These are phyloP conservation scores for Drosophila micromelanica DNA, from an alignment of 1,140 invertebrate genomes.

Conservation along the genomic window DNA sequence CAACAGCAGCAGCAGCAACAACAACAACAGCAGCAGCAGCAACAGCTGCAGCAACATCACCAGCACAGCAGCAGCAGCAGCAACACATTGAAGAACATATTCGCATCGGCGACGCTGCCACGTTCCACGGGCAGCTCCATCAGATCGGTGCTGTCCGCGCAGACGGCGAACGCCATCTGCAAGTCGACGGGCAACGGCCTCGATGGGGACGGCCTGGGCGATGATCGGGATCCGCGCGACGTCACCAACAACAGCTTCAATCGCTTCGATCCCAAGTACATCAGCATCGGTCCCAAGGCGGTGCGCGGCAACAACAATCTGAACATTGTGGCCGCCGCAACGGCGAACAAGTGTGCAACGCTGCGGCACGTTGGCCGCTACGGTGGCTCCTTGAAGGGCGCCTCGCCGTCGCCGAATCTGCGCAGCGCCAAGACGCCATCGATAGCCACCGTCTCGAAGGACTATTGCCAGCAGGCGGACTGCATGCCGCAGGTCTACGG, in stretches of 20 bases:
- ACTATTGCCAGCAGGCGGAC: slow-evolving; percentile 82
- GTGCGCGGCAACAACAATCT: slow-evolving; percentile 84
- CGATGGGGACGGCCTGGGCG: slow-evolving; percentile 46
- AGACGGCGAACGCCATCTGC: slow-evolving; percentile 73
- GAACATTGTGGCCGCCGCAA: slow-evolving; percentile 67
- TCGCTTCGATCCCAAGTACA: slow-evolving; percentile 87
- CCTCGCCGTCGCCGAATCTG: slow-evolving; percentile 76
- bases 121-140: slow-evolving; percentile 81
- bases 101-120: slow-evolving; percentile 77
- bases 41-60: slow-evolving; percentile 56
- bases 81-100: slow-evolving; percentile 82
- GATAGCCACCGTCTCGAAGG: slow-evolving; percentile 83
- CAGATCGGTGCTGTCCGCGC: slow-evolving; percentile 73
- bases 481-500: slow-evolving; percentile 72
- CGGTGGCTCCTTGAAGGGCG: slow-evolving; percentile 85
- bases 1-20: slow-evolving; percentile 64
- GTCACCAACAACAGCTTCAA: slow-evolving; percentile 85
- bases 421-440: slow-evolving; percentile 81
- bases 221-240: slow-evolving; percentile 83
- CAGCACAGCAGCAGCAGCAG: slow-evolving; percentile 39
- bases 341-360: slow-evolving; percentile 80
- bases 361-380: slow-evolving; percentile 83
- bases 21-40: slow-evolving; percentile 48
- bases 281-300: slow-evolving; percentile 87
- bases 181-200: slow-evolving; percentile 77